phyloP scores from a whole-genome alignment of 2,888 invertebrate species.

The Oscheius sp. region DNA sequence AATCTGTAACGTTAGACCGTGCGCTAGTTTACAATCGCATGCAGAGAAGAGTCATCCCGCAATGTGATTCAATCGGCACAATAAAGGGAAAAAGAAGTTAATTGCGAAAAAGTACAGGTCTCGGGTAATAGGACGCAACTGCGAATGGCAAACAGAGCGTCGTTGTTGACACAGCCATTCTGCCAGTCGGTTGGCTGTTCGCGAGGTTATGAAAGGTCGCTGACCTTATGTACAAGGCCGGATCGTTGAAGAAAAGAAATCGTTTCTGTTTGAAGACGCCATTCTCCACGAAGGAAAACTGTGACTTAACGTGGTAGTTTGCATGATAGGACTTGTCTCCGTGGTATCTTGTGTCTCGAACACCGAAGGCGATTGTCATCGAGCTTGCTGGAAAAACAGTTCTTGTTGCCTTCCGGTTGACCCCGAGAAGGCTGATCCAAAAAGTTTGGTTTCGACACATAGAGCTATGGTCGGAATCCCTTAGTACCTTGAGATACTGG shows the following conservation, averaged over 20 bases:
- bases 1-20: slow-evolving; percentile 36
- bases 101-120: slow-evolving; percentile 14
- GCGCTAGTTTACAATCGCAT: no score
- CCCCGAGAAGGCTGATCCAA: no score
- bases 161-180: slow-evolving; percentile 23
- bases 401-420: no score
- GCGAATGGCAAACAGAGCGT: slow-evolving; percentile 28
- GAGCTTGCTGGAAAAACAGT: slow-evolving; percentile 44
- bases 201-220: not conserved
- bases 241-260: slow-evolving; percentile 20
- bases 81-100: slow-evolving; percentile 4
- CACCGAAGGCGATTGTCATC: slow-evolving; percentile 48
- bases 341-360: slow-evolving; percentile 47
- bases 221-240: slow-evolving; percentile 28
- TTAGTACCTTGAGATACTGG: no score
- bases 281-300: slow-evolving; percentile 32
- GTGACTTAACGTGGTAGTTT: slow-evolving; percentile 36
- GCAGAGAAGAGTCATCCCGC: no score
- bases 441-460: no score
- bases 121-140: not conserved
- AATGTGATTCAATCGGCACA: no score
- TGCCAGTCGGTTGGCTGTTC: not conserved
- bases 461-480: no score
- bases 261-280: slow-evolving; percentile 17
- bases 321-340: slow-evolving; percentile 50